These are phyloP conservation scores for Monopis laevigella DNA, from an alignment of 2,888 invertebrate species.

Conservation along the genomic window DNA sequence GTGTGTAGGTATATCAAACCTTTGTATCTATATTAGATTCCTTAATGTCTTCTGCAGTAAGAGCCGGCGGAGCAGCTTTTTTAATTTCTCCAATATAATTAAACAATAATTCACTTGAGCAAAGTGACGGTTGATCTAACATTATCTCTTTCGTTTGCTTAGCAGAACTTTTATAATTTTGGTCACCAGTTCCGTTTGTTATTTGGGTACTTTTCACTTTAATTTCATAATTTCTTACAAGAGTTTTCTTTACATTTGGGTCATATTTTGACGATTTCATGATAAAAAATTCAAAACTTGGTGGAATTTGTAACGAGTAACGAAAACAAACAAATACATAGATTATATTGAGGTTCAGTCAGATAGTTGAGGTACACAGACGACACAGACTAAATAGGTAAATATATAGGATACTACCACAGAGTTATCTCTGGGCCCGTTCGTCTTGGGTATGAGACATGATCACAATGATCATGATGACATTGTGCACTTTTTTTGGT, in stretches of 20 bases:
- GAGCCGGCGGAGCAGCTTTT: constrained; percentile 26
- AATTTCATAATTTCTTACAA: constrained; percentile 42
- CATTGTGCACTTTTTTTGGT: too few relatives aligned
- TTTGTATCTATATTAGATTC: constrained; percentile 31
- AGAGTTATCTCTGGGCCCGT: too few relatives aligned
- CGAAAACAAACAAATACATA: neutral
- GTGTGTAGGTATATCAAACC: constrained; percentile 13
- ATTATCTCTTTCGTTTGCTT: constrained; percentile 27
- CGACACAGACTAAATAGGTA: too few relatives aligned
- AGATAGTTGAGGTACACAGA: too few relatives aligned
- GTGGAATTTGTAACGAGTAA: neutral
- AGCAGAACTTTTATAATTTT: constrained; percentile 15
- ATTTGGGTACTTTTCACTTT: constrained; percentile 25
- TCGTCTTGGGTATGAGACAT: too few relatives aligned
- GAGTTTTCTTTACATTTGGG: constrained; percentile 48
- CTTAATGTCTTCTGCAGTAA: constrained; percentile 29
- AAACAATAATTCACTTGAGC: constrained; percentile 47
- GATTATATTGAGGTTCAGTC: too few relatives aligned
- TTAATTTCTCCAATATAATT: constrained; percentile 41
- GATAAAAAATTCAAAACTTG: neutral
- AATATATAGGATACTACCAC: too few relatives aligned
- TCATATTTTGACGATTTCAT: constrained; percentile 22
- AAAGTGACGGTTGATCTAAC: constrained; percentile 37
- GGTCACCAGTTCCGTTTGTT: constrained; percentile 25
- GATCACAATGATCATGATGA: too few relatives aligned